Conservation (phyloP, 1,140 invertebrate genomes). For the Laodelphax striatellus region DNA sequence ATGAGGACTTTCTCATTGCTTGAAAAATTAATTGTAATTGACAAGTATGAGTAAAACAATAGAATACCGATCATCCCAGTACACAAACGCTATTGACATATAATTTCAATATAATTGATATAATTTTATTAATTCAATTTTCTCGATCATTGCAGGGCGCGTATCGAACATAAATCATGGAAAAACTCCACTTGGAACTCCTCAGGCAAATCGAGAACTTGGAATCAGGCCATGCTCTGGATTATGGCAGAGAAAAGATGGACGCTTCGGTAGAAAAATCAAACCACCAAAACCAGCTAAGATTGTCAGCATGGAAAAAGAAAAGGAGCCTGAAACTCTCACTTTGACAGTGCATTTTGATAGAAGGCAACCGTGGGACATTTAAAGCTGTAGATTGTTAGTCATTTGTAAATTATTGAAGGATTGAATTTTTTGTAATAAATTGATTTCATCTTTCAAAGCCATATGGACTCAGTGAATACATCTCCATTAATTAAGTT, state of each 20-base stretch:
- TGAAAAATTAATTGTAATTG: no score
- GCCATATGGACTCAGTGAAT: no score
- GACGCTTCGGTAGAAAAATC: constrained; percentile 81
- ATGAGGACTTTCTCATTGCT: no score
- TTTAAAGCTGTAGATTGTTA: neutral
- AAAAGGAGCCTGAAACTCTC: neutral
- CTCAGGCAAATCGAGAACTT: constrained; percentile 67
- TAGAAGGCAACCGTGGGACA: neutral
- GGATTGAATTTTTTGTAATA: no score
- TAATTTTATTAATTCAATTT: no score
- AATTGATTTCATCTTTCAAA: no score
- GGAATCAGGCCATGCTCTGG: constrained; percentile 84
- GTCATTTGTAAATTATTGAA: no score
- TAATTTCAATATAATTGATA: no score
- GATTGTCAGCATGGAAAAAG: constrained; percentile 16
- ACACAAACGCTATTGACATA: no score
- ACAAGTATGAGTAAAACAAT: no score
- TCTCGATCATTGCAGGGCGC: constrained; percentile 41
- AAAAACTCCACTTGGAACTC: constrained; percentile 65
- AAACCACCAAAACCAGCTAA: constrained; percentile 44
- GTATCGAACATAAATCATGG: constrained; percentile 72
- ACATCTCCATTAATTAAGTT: no score
- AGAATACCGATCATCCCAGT: no score
- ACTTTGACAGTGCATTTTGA: constrained; percentile 10
- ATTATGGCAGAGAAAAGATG: constrained; percentile 85